Percentiles rank a stretch among this genome's conserved stretches.
Conservation (phyloP, 2,113 vertebrate genomes). For the Urocynchramus pylzowi region DNA sequence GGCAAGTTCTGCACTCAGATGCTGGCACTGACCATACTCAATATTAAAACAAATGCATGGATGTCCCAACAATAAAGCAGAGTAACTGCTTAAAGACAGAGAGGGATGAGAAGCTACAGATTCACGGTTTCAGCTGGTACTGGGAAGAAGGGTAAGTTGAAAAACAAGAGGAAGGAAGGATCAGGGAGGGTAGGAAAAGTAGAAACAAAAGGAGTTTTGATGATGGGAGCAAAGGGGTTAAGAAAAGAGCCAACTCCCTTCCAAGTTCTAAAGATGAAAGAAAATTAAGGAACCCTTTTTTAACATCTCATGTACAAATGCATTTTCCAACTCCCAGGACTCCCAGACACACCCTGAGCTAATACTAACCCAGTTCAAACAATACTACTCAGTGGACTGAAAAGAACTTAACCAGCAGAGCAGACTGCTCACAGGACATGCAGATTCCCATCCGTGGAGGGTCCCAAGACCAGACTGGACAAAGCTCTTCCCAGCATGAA, state of each 20-base stretch:
- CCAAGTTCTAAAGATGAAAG: neutral
- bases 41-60: fast-evolving
- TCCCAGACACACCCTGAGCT: neutral
- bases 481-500: neutral
- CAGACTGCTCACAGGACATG: neutral
- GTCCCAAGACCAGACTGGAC: neutral
- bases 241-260: neutral
- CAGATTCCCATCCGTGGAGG: neutral
- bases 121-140: fast-evolving
- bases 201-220: neutral
- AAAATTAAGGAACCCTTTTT: neutral
- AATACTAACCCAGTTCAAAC: neutral
- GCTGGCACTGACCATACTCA: neutral
- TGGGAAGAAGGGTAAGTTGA: neutral
- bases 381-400: neutral
- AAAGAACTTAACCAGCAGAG: neutral
- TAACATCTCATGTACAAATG: neutral
- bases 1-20: neutral
- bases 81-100: neutral
- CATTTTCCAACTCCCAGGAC: neutral
- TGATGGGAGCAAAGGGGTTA: fast-evolving
- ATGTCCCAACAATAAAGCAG: neutral
- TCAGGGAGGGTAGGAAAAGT: neutral
- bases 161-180: neutral
- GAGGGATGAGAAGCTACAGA: neutral